Conservation (phyloP, 1,140 invertebrate species). For the Zaprionus taronus region DNA sequence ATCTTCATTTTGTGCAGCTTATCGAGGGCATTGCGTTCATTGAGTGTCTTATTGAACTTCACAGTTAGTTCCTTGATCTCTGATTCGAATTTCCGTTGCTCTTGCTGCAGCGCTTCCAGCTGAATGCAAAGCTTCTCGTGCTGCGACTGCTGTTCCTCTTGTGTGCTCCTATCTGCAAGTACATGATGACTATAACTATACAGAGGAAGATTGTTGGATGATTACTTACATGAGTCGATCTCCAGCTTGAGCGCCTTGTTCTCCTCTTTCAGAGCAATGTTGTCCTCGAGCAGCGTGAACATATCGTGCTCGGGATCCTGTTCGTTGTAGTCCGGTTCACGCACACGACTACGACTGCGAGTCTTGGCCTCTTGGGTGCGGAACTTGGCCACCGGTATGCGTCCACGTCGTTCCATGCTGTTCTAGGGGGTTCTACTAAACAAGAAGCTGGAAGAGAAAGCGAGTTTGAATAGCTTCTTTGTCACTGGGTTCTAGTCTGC, state of each 20-base stretch:
- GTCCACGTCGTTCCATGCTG: constrained; percentile 71
- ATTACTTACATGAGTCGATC: constrained; percentile 72
- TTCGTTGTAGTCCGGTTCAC: constrained; percentile 79
- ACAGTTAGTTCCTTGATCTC: constrained; percentile 68
- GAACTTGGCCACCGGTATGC: constrained; percentile 80
- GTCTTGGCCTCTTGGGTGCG: constrained; percentile 80
- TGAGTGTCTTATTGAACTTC: constrained; percentile 67
- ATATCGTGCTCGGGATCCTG: constrained; percentile 82
- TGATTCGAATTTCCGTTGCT: constrained; percentile 59
- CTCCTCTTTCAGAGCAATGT: constrained; percentile 81
- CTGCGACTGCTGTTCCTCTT: constrained; percentile 67
- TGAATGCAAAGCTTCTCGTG: constrained; percentile 68
- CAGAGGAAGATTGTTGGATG: background rate
- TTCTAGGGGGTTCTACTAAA: background rate
- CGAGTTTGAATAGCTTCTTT: constrained; percentile 4
- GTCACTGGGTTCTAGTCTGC: constrained; percentile 25
- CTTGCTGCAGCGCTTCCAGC: constrained; percentile 61
- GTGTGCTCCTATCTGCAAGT: constrained; percentile 68
- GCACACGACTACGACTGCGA: constrained; percentile 76
- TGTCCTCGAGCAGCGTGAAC: constrained; percentile 82
- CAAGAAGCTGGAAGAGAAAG: background rate
- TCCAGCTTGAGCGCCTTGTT: constrained; percentile 79
- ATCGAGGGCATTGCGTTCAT: constrained; percentile 75
- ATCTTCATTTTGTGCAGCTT: constrained; percentile 82
- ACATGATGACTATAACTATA: background rate